phyloP scores from a whole-genome alignment of 1,140 invertebrate species.

The Drosophila burlai region DNA sequence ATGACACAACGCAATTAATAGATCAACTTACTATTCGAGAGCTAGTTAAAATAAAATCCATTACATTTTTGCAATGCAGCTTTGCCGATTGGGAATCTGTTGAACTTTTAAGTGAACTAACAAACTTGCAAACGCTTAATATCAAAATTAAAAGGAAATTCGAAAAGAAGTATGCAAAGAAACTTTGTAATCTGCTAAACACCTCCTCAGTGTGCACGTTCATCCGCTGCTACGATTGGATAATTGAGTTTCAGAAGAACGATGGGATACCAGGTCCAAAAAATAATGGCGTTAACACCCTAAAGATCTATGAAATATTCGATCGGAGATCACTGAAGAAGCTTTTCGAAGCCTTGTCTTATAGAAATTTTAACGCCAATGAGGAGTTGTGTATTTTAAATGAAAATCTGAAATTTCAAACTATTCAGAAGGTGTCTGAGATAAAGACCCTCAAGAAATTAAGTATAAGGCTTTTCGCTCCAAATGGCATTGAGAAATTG shows the following conservation, averaged over 20 bases:
- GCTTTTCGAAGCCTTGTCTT: background rate
- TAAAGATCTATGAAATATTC: background rate
- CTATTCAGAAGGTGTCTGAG: constrained; percentile 1
- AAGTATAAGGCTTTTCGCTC: no score
- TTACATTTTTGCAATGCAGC: background rate
- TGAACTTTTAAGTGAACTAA: background rate
- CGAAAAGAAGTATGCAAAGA: no score
- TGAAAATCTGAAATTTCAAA: background rate
- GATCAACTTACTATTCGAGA: background rate
- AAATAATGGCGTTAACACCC: background rate
- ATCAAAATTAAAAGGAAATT: background rate
- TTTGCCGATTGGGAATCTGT: background rate
- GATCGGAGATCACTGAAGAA: no score
- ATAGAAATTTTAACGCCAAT: background rate
- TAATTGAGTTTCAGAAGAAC: background rate
- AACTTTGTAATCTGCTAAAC: background rate
- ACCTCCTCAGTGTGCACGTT: background rate
- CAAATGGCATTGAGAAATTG: constrained; percentile 6
- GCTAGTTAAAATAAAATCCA: background rate
- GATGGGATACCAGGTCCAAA: no score
- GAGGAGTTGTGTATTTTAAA: background rate
- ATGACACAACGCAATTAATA: background rate
- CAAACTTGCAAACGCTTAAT: background rate
- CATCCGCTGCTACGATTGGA: background rate
- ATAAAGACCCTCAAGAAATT: background rate